Conservation (phyloP, 2,113 vertebrate species). For the Odobenus rosmarus region DNA sequence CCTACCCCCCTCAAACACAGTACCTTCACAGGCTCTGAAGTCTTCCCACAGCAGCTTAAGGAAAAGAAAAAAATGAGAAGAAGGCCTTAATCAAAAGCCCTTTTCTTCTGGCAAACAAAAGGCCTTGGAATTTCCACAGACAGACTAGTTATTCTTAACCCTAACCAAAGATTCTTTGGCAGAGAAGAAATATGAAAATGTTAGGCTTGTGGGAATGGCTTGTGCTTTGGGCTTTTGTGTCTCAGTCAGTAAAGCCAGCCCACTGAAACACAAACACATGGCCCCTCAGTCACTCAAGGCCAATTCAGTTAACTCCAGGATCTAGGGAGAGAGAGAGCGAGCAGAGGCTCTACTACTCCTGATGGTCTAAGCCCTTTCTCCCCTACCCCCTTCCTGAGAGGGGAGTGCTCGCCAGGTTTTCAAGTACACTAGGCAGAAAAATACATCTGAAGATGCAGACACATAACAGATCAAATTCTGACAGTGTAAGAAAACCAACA, state of each 20-base stretch:
- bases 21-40: conserved; percentile 36
- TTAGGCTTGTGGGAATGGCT: conserved; percentile 80
- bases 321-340: neutral
- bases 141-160: conserved; percentile 81
- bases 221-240: conserved; percentile 75
- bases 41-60: conserved; percentile 73
- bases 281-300: neutral
- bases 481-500: neutral
- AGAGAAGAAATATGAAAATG: conserved; percentile 83
- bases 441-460: neutral
- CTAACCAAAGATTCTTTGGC: conserved; percentile 83
- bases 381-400: neutral
- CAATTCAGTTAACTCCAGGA: neutral
- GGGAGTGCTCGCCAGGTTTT: neutral
- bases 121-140: conserved; percentile 80
- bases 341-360: neutral
- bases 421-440: conserved; percentile 51
- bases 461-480: conserved; percentile 32
- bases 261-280: conserved; percentile 58
- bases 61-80: conserved; percentile 39
- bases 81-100: conserved; percentile 75
- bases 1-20: neutral
- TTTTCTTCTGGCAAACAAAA: conserved; percentile 83
- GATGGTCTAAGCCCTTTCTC: neutral
- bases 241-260: conserved; percentile 56